Evolutionary conservation across 2,888 invertebrate species (phyloP).

Genomic region (Sclerodermus sp.): DNA sequence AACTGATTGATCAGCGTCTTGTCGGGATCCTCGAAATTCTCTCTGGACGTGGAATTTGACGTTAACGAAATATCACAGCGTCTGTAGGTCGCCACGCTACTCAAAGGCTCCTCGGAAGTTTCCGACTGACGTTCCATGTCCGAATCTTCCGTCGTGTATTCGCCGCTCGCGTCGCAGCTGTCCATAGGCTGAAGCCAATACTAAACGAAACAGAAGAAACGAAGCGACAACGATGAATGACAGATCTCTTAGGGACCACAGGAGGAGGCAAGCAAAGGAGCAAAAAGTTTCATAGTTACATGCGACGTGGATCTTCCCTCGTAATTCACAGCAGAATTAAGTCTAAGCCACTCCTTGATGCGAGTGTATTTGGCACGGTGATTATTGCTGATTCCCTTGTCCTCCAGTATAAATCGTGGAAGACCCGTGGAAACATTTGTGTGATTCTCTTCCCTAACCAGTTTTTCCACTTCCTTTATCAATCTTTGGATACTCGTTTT

Average conservation of each 20-base stretch:
- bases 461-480: conserved; percentile 78
- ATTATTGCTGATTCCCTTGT: conserved; percentile 42
- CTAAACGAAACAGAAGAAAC: conserved; percentile 17
- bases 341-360: conserved; percentile 72
- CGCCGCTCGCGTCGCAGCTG: conserved; percentile 87
- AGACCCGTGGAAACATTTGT: conserved; percentile 55
- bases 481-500: conserved; percentile 73
- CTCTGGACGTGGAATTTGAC: conserved; percentile 47
- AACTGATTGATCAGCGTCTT: conserved; percentile 43
- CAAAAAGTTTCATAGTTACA: conserved; percentile 29
- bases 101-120: conserved; percentile 76
- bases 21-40: conserved; percentile 51
- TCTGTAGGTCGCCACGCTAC: conserved; percentile 71
- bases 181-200: conserved; percentile 64
- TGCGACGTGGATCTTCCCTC: conserved; percentile 42
- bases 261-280: no score
- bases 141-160: conserved; percentile 77
- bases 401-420: conserved; percentile 61
- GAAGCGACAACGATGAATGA: background rate
- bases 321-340: conserved; percentile 54
- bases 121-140: conserved; percentile 72
- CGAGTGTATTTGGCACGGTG: conserved; percentile 67
- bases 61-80: conserved; percentile 46
- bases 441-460: conserved; percentile 67
- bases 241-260: background rate